Evolutionary conservation across 2,797 vertebrate species (phyloP).

Genomic region (Smutsia temminckii): DNA sequence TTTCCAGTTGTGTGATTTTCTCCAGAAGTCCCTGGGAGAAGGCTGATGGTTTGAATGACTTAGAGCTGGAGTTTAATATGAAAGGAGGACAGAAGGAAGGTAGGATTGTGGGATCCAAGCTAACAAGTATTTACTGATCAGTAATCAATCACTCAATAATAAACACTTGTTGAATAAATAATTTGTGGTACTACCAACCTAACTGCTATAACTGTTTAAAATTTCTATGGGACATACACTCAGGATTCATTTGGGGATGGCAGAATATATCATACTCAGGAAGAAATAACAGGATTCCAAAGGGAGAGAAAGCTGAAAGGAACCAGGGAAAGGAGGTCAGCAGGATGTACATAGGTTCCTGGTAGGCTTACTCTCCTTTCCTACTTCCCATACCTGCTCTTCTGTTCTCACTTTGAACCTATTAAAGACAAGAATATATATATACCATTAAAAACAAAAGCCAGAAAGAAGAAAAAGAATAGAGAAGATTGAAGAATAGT

Average conservation of each 20-base stretch:
- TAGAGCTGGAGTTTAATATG: not conserved
- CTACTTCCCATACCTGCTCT: not conserved
- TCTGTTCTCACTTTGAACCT: not conserved
- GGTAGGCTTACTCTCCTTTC: not conserved
- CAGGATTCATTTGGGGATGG: not conserved
- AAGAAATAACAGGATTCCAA: constrained; percentile 28
- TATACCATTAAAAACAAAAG: constrained; percentile 5
- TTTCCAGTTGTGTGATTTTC: not conserved
- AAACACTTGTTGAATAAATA: not conserved
- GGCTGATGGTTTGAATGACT: not conserved
- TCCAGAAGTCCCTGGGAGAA: not conserved
- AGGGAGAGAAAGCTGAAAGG: not conserved
- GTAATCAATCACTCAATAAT: not conserved
- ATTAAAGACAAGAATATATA: not conserved
- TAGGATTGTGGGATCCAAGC: not conserved
- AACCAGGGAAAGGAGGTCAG: not conserved
- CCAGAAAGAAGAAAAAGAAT: constrained; percentile 1
- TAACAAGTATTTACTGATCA: not conserved
- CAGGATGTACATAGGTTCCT: not conserved
- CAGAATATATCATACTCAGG: not conserved
- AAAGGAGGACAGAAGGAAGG: not conserved
- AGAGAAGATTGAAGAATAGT: not conserved
- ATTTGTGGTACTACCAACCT: not conserved
- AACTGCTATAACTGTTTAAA: not conserved
- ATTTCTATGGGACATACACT: not conserved